Percentiles rank a stretch among this genome's conserved stretches.
These are phyloP conservation scores for Cheilosia impressa DNA, from an alignment of 2,888 invertebrate genomes.

Conservation along the genomic window DNA sequence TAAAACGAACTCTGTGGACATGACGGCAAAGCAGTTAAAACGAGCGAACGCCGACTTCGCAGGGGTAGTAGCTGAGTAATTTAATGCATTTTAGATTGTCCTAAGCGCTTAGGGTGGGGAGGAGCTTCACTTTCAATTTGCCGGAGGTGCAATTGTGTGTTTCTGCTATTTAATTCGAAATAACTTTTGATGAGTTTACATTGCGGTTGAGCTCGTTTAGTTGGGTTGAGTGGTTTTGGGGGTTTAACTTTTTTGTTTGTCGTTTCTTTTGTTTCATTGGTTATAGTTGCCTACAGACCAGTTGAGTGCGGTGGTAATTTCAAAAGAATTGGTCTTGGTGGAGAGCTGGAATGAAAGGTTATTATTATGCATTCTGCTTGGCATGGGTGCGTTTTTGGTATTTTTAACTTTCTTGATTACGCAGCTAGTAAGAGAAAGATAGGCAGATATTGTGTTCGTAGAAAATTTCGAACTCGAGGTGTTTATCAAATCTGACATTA, in stretches of 20 bases:
- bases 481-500: no score
- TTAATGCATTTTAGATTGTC: conserved; percentile 73
- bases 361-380: conserved; percentile 7
- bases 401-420: no score
- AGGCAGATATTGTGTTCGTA: no score
- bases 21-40: conserved; percentile 43
- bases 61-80: conserved; percentile 53
- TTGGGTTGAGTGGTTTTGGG: conserved; percentile 14
- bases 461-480: no score
- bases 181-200: conserved; percentile 70
- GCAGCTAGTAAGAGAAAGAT: no score
- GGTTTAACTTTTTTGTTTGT: conserved; percentile 6
- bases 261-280: background rate
- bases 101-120: conserved; percentile 23
- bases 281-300: background rate
- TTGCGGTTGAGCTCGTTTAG: conserved; percentile 61
- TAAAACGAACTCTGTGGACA: conserved; percentile 60
- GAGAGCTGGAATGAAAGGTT: conserved; percentile 6
- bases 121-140: conserved; percentile 52
- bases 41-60: background rate
- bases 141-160: conserved; percentile 63
- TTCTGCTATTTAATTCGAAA: conserved; percentile 70
- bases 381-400: background rate
- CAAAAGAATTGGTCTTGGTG: background rate
- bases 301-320: conserved; percentile 5